Evolutionary conservation across 1,140 invertebrate genomes (phyloP), one percentile per base, ranked within the genome.

Genomic region (Trichonephila inaurata): DNA sequence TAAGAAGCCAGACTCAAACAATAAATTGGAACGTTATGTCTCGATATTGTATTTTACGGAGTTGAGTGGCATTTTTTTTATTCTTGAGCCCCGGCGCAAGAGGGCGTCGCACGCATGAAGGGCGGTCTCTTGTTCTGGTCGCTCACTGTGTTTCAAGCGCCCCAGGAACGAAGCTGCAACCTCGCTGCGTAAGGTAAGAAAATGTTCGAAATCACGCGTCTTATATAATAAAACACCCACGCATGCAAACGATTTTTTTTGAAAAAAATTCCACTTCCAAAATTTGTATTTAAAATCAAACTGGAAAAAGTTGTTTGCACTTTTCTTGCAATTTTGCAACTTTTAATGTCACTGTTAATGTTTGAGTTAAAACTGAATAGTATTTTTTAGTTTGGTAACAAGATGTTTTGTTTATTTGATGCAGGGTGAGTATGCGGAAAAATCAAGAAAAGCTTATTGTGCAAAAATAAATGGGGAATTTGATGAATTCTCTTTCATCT

Each of bases 91-190:
- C 72, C 72, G 72, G 72, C 72, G 72, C 72, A 40, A 77, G 72
- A 77, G 72, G 72, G 72, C 72, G 72, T 77, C 72, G 24, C 72
- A 77, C 28, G 28, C 33, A 77, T 33, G 72, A 77, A 77, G 72
- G 72, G 72, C 72, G 72, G 72, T 77, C 72, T 77, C 28, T 33
- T 19, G 28, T 77, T 77, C 28, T 18, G 16, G 72, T 18, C 24
- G 72, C 28, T 77, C 72, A 77, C 18, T 77, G 4, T 77, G 16
- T 77, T 77, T 33, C 72, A 77, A 19, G 72, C 72, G 72, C 33
- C 72, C 72, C 72, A 77, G 72, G 72, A 77, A 77, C 72, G 28
- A 40, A 77, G 72, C 72, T 77, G 72, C 72, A 33, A 77, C 28
- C 28, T 77, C 28, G 28, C 72, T 77, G 72, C 33, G 72, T 28